Evolutionary conservation across 2,113 vertebrate species (phyloP).

Genomic region (Microcebus tavaratra): DNA sequence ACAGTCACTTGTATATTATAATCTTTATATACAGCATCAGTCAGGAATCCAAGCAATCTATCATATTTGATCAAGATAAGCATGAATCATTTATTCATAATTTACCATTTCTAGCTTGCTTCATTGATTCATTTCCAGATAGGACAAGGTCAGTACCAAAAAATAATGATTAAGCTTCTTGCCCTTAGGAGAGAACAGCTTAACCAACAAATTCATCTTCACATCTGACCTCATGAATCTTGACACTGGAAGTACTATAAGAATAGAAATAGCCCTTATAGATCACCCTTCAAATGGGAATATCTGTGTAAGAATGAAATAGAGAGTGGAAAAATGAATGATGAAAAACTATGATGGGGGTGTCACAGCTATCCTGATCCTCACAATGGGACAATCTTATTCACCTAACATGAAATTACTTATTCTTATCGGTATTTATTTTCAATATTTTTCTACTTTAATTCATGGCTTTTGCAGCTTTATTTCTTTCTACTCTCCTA

Average conservation of each 20-base stretch:
- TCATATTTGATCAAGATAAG: slow-evolving; percentile 84
- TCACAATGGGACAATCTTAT: neutral
- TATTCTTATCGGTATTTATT: neutral
- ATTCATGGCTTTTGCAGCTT: neutral
- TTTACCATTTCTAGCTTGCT: slow-evolving; percentile 85
- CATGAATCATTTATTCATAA: slow-evolving; percentile 88
- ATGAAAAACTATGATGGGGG: neutral
- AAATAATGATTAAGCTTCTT: slow-evolving; percentile 82
- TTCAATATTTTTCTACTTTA: neutral
- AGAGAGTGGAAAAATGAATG: neutral
- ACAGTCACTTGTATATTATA: slow-evolving; percentile 77
- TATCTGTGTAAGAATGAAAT: neutral
- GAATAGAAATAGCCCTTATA: slow-evolving; percentile 69
- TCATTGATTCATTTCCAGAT: slow-evolving; percentile 85
- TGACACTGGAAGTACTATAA: slow-evolving; percentile 73
- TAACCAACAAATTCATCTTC: slow-evolving; percentile 87
- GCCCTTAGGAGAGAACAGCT: slow-evolving; percentile 80
- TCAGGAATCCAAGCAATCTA: slow-evolving; percentile 80
- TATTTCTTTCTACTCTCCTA: neutral
- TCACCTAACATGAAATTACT: neutral
- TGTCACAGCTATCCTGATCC: neutral
- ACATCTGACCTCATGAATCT: slow-evolving; percentile 84
- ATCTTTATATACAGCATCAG: slow-evolving; percentile 81
- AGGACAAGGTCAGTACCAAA: slow-evolving; percentile 84
- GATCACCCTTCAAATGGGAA: neutral